Evolutionary conservation across 2,888 invertebrate genomes (phyloP).

Genomic region (Sinohyriopsis cumingii): DNA sequence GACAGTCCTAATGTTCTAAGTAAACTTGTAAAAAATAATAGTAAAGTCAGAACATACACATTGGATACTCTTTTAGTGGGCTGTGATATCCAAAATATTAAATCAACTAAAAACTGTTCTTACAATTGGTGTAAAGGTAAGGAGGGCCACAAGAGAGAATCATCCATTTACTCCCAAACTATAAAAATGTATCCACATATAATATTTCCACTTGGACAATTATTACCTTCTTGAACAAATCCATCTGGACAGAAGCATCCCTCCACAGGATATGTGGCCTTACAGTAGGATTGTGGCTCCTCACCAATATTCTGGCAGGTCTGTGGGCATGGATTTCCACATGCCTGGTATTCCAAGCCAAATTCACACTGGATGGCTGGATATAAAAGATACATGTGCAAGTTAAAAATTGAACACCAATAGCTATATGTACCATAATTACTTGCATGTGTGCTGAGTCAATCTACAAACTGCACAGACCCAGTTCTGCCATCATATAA

Average conservation of each 20-base stretch:
- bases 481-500: too few relatives aligned
- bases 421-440: too few relatives aligned
- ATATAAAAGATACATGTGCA: slow-evolving; percentile 5
- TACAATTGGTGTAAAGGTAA: not conserved
- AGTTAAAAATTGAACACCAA: too few relatives aligned
- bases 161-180: not conserved
- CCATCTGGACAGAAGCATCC: slow-evolving; percentile 67
- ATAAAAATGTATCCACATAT: not conserved
- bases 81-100: too few relatives aligned
- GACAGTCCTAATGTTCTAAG: too few relatives aligned
- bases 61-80: too few relatives aligned
- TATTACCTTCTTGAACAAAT: slow-evolving; percentile 44
- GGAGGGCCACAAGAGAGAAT: not conserved
- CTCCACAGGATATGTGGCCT: slow-evolving; percentile 53
- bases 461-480: too few relatives aligned
- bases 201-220: not conserved
- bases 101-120: too few relatives aligned
- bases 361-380: slow-evolving; percentile 91
- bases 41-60: too few relatives aligned
- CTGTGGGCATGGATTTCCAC: slow-evolving; percentile 85
- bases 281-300: slow-evolving; percentile 43
- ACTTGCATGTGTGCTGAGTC: too few relatives aligned
- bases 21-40: too few relatives aligned
- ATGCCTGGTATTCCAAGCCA: slow-evolving; percentile 85
- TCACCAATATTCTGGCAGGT: slow-evolving; percentile 77